phyloP scores from a whole-genome alignment of 1,140 invertebrate species.

The Spodoptera frugiperda region DNA sequence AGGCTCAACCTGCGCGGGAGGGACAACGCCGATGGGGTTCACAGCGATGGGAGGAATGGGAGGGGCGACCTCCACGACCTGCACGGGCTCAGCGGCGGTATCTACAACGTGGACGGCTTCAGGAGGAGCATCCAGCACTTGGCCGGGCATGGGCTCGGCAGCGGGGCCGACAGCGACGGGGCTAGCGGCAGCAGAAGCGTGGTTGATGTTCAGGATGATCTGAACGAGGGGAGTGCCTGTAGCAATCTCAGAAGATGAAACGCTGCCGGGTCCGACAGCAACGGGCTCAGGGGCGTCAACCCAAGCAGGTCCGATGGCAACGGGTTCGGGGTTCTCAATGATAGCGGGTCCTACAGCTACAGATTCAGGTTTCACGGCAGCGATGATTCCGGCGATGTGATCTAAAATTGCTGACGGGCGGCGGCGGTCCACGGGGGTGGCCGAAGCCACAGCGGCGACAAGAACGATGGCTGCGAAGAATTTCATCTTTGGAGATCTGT shows the following conservation, averaged over 20 bases:
- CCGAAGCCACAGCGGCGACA: constrained; percentile 63
- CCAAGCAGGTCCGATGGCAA: neutral
- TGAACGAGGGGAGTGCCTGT: constrained; percentile 17
- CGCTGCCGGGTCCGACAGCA: too few species aligned
- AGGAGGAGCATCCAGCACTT: constrained; percentile 38
- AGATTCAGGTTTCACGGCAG: constrained; percentile 46
- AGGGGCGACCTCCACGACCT: constrained; percentile 47
- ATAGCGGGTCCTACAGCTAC: too few species aligned
- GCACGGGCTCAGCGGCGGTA: constrained; percentile 26
- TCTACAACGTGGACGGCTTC: constrained; percentile 46
- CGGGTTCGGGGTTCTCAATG: constrained; percentile 30
- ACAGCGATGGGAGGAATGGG: constrained; percentile 16
- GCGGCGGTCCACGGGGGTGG: constrained; percentile 45
- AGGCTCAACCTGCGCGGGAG: constrained; percentile 39
- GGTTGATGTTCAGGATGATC: constrained; percentile 44
- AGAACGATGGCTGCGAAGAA: constrained; percentile 60
- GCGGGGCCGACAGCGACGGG: constrained; percentile 22
- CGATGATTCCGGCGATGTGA: constrained; percentile 56
- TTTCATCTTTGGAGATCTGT: constrained; percentile 58
- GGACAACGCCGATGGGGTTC: constrained; percentile 34
- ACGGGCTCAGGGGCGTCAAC: too few species aligned
- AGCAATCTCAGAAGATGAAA: neutral
- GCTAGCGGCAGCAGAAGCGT: neutral
- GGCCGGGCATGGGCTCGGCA: constrained; percentile 2
- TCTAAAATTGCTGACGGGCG: constrained; percentile 37